A percentile compares a stretch with the other conserved stretches of the same genome.
These are phyloP conservation scores for Agapostemon virescens DNA, from an alignment of 2,888 invertebrate genomes.

Conservation along the genomic window DNA sequence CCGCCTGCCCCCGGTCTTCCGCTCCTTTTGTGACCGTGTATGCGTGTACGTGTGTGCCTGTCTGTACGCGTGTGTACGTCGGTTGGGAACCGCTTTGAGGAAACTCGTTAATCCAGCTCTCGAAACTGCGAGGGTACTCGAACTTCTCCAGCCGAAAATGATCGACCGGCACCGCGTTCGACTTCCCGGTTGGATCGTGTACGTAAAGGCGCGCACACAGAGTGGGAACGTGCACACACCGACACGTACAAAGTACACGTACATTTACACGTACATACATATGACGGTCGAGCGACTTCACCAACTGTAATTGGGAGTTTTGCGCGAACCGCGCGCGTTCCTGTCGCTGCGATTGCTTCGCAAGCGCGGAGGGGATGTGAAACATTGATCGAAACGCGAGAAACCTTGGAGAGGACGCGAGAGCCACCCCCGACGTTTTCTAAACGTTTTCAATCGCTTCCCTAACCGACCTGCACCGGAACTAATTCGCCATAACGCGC, in stretches of 20 bases:
- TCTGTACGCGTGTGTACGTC: slow-evolving; percentile 14
- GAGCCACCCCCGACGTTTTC: background rate
- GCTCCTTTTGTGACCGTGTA: background rate
- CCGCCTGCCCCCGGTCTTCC: slow-evolving; percentile 9
- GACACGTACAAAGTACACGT: background rate
- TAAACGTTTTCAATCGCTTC: background rate
- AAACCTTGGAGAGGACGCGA: background rate
- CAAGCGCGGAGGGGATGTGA: background rate
- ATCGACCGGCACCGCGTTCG: slow-evolving; percentile 63
- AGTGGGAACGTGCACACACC: background rate
- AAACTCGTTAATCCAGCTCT: slow-evolving; percentile 71
- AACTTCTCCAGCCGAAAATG: slow-evolving; percentile 68
- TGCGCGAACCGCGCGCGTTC: slow-evolving; percentile 38
- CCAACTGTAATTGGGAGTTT: slow-evolving; percentile 61
- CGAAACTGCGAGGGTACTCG: slow-evolving; percentile 68
- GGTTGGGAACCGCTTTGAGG: slow-evolving; percentile 64
- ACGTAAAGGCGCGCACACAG: background rate
- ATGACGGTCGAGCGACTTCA: slow-evolving; percentile 30
- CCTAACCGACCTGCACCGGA: background rate
- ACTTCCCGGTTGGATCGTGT: slow-evolving; percentile 42
- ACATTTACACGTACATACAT: background rate
- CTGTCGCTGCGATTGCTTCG: slow-evolving; percentile 34
- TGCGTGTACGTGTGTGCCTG: background rate
- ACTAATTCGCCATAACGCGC: background rate
- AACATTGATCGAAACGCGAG: slow-evolving; percentile 7